These are phyloP conservation scores for Globodera ellingtonae DNA, from an alignment of 1,140 invertebrate genomes.

Conservation along the genomic window DNA sequence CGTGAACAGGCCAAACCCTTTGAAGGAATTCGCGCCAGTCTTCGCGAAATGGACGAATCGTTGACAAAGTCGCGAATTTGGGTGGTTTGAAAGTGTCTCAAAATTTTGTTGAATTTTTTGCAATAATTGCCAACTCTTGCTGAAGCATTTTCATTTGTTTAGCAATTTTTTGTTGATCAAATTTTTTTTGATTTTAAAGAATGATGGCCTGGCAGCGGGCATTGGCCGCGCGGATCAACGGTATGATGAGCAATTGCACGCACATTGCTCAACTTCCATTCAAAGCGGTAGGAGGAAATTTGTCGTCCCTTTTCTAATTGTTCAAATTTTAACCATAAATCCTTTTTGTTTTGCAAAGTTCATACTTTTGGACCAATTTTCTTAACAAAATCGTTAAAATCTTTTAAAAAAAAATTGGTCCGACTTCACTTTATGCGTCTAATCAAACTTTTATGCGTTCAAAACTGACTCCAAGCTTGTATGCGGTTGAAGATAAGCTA, in stretches of 20 bases:
- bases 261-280: slow-evolving; percentile 29
- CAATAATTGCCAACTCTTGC: slow-evolving; percentile 7
- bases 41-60: slow-evolving; percentile 44
- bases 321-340: no score
- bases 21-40: slow-evolving; percentile 24
- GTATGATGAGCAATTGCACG: slow-evolving; percentile 37
- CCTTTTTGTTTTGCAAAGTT: not conserved
- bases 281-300: slow-evolving; percentile 26
- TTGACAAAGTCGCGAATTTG: slow-evolving; percentile 28
- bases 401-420: no score
- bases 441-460: no score
- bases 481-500: no score
- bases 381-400: no score
- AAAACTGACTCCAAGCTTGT: no score
- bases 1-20: slow-evolving; percentile 32
- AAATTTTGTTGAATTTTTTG: not conserved
- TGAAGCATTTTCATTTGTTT: not conserved
- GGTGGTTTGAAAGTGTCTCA: no score
- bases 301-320: no score
- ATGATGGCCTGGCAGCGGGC: slow-evolving; percentile 46
- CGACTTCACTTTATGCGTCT: no score
- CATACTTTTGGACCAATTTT: not conserved
- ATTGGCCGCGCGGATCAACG: slow-evolving; percentile 21
- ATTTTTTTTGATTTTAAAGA: slow-evolving; percentile 32
- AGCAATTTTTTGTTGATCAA: slow-evolving; percentile 2